Base-by-base conservation (phyloP, 2,888 invertebrate species). In the Drosophila barbarae region DNA sequence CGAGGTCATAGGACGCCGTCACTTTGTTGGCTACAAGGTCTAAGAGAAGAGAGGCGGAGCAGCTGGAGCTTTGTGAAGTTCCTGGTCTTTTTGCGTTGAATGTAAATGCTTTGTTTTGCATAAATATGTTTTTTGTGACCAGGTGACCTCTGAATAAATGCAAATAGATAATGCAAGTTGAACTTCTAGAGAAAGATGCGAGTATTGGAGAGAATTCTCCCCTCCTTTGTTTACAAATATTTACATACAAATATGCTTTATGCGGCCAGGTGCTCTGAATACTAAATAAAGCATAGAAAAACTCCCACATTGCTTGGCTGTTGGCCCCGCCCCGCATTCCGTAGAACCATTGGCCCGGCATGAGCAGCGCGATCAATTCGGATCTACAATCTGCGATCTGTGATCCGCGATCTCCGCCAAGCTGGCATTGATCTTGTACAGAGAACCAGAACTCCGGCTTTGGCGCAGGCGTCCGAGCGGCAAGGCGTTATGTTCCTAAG, bases 341-440 rank as follows among this genome's bases (percentile, higher is more conserved):
- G 73, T 9, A 52, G 38, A 63, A 46, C 63, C 68, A 75, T 46
- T 75, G 72, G 18, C 35, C 51, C 53, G 57, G 55, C 51, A 65
- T 74, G 53, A 59, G 52, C 72, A 73, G 44, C 41, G 42, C 52
- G n/a, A 42, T 64, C 58, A 69, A 53, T 74, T 69, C 64, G 63
- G 71, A 68, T 64, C 68, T 47, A 30, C 41, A 21, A 28, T 35
- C 30, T 46, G 18, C 15, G 30, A 46, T 44, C 44, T 10, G 28
- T 12, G 28, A 46, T 46, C 30, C 30, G 46, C 46, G 18, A 46
- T 47, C 46, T 47, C 32, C 42, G 36, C 55, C 58, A 57, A 50
- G 28, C 65, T 81, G 81, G 86, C 81, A 81, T 84, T 81, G 81
- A 81, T 81, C 81, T 81, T 81, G 81, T 76, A 34, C 53, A 61